Percentiles rank a stretch among this genome's conserved stretches.
These are phyloP conservation scores for roundworm (Caenorhabditis elegans) DNA, from an alignment of 1,140 invertebrate genomes.

Conservation along the genomic window DNA sequence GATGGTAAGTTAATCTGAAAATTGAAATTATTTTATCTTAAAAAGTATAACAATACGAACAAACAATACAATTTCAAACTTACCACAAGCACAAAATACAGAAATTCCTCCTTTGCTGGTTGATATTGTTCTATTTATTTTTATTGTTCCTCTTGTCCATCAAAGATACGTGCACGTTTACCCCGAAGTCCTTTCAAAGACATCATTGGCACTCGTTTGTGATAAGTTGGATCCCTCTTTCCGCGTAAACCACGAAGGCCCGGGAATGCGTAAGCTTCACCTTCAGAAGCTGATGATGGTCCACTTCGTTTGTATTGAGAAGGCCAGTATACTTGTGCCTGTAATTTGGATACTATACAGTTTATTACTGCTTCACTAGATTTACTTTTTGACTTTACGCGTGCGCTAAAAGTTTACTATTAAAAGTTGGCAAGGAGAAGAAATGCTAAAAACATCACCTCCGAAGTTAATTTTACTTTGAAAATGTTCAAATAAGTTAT, in stretches of 20 bases:
- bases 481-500: too few relatives aligned
- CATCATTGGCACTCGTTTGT: conserved; percentile 33
- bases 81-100: neutral
- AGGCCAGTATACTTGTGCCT: conserved; percentile 5
- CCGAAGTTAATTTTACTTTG: too few relatives aligned
- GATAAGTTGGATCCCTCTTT: conserved; percentile 18
- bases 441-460: too few relatives aligned
- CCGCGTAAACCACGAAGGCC: conserved; percentile 35
- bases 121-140: neutral
- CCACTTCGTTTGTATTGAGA: neutral
- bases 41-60: too few relatives aligned
- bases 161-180: neutral
- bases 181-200: conserved; percentile 37
- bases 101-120: neutral
- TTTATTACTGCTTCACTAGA: too few relatives aligned
- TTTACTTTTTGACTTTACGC: too few relatives aligned
- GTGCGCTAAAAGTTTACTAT: too few relatives aligned
- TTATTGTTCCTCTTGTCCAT: neutral
- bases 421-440: too few relatives aligned
- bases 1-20: neutral
- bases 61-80: neutral
- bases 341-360: neutral
- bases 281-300: neutral
- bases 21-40: too few relatives aligned
- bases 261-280: conserved; percentile 12